A percentile compares a stretch with the other conserved stretches of the same genome.
phyloP scores from a whole-genome alignment of 2,888 invertebrate genomes.

The Ectemnius cavifrons region DNA sequence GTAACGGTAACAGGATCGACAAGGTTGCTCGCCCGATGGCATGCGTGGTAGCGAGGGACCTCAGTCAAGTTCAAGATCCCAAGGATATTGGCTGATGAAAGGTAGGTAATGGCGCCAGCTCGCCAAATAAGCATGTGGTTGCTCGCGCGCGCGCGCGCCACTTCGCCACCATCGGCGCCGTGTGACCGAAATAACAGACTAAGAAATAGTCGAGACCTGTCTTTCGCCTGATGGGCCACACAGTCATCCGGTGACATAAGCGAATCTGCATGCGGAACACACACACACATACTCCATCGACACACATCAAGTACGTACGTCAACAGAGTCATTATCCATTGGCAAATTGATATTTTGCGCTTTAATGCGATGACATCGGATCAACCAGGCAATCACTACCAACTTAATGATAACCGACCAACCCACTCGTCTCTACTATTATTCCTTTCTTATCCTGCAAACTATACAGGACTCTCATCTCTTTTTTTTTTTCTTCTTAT shows the following conservation, averaged over 20 bases:
- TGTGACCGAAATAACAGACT: conserved; percentile 47
- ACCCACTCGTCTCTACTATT: too few species aligned
- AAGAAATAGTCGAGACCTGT: neutral
- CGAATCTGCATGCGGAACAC: conserved; percentile 35
- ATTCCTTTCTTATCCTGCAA: too few species aligned
- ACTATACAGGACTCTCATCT: too few species aligned
- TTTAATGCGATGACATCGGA: too few species aligned
- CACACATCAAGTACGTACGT: conserved; percentile 24
- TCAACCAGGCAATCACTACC: too few species aligned
- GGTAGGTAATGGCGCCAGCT: neutral
- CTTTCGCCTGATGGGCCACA: neutral
- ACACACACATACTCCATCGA: too few species aligned
- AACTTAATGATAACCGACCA: too few species aligned
- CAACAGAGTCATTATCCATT: conserved; percentile 38
- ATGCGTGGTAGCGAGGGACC: conserved; percentile 16
- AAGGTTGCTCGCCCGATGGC: neutral
- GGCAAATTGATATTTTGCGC: conserved; percentile 1
- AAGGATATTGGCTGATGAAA: conserved; percentile 12
- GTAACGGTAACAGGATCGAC: conserved; percentile 4
- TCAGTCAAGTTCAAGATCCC: conserved; percentile 57
- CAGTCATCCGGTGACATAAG: conserved; percentile 48
- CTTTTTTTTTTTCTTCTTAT: too few species aligned
- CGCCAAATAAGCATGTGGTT: too few species aligned
- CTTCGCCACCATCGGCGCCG: conserved; percentile 12
- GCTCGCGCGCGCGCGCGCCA: too few species aligned